These are phyloP conservation scores for Jacana jacana DNA, from an alignment of 2,113 vertebrate genomes.

Conservation along the genomic window DNA sequence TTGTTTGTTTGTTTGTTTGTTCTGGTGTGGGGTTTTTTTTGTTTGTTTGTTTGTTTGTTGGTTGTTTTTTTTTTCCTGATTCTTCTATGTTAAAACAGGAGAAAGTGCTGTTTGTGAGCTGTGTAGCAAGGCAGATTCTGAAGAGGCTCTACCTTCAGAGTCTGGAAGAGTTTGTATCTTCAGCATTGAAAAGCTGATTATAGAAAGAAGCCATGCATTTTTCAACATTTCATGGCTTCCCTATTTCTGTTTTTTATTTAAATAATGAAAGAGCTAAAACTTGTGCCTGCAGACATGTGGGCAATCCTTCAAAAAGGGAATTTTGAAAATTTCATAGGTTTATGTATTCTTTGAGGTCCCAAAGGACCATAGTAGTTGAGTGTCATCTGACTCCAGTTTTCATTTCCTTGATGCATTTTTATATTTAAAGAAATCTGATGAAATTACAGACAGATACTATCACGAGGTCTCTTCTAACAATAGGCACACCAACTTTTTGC, in stretches of 20 bases:
- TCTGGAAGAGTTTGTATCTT: background rate
- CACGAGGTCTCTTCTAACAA: background rate
- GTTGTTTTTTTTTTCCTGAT: accelerated
- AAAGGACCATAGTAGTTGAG: no score
- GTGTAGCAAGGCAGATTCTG: background rate
- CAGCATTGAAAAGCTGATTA: background rate
- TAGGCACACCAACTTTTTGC: background rate
- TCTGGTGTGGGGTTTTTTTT: no score
- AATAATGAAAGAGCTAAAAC: background rate
- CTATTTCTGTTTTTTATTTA: background rate
- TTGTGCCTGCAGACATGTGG: background rate
- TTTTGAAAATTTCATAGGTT: background rate
- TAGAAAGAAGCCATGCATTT: background rate
- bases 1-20: no score
- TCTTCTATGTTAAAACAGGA: background rate
- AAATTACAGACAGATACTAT: background rate
- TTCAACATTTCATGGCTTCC: background rate
- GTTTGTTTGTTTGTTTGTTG: no score
- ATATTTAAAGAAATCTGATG: background rate
- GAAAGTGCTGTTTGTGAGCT: background rate
- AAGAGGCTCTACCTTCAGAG: background rate
- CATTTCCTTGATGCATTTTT: background rate
- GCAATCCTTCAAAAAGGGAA: background rate
- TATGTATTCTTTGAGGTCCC: background rate
- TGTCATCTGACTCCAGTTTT: background rate